These are phyloP conservation scores for Astropecten irregularis DNA, from an alignment of 53 echinoderm and acorn worm genomes.

Conservation along the genomic window DNA sequence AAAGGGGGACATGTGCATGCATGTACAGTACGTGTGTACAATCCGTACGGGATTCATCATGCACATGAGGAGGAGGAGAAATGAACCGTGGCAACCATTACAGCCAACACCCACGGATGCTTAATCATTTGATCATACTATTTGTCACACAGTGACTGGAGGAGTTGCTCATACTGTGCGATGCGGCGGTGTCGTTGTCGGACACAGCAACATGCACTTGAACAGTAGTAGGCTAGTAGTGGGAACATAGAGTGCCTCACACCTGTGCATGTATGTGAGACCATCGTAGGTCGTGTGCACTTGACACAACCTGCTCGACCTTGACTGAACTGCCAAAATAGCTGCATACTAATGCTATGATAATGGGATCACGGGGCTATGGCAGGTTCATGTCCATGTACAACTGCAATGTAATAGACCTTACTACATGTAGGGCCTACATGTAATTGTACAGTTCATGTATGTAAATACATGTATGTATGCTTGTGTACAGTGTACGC, in stretches of 20 bases:
- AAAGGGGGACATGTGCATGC: too few relatives aligned
- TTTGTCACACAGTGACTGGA: neutral
- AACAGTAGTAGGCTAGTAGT: too few relatives aligned
- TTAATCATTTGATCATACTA: neutral
- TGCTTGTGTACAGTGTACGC: too few relatives aligned
- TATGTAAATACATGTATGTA: too few relatives aligned
- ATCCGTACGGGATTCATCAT: too few relatives aligned
- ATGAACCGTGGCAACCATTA: constrained; percentile 3
- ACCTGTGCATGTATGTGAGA: constrained; percentile 36
- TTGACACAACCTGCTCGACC: constrained; percentile 39
- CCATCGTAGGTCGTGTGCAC: constrained; percentile 32
- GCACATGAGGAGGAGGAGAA: too few relatives aligned
- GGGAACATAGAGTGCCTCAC: neutral
- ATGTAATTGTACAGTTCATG: neutral
- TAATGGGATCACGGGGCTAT: too few relatives aligned
- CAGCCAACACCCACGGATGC: constrained; percentile 30
- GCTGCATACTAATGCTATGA: constrained; percentile 53
- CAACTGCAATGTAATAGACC: neutral
- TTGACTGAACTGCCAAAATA: constrained; percentile 50
- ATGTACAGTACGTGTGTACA: too few relatives aligned
- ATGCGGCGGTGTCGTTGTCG: neutral
- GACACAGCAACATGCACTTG: neutral
- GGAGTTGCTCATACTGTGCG: neutral
- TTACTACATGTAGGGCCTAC: neutral
- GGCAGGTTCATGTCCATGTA: neutral